Conservation (phyloP, 2,797 vertebrate genomes). For the Fratercula arctica region DNA sequence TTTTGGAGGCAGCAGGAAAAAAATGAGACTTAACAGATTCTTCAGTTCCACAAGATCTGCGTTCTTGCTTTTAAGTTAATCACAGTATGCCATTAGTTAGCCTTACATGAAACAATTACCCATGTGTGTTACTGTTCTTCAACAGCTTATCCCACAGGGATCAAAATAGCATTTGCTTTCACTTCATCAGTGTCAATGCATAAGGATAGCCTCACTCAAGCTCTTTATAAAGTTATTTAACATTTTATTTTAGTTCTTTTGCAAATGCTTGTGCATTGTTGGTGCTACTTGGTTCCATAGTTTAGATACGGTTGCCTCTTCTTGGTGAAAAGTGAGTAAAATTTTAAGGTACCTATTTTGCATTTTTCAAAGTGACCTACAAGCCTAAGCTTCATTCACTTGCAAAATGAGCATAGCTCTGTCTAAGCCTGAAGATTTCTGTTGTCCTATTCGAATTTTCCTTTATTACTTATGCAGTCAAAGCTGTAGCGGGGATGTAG, state of each 20-base stretch:
- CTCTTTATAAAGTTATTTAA: not conserved
- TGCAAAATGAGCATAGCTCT: not conserved
- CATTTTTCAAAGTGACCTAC: not conserved
- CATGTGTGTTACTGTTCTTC: not conserved
- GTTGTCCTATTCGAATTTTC: not conserved
- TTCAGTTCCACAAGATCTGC: not conserved
- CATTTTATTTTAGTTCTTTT: not conserved
- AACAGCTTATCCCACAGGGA: not conserved
- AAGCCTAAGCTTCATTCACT: not conserved
- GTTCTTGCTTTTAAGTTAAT: conserved; percentile 19
- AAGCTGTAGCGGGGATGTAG: not conserved
- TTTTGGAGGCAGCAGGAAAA: not conserved
- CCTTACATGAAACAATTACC: not conserved
- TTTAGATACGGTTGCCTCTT: not conserved
- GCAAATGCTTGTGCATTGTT: not conserved
- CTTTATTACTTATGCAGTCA: not conserved
- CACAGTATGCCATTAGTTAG: not conserved
- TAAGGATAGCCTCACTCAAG: not conserved
- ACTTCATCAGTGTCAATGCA: not conserved
- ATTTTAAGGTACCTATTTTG: not conserved
- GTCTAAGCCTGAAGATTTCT: not conserved
- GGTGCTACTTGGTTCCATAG: not conserved
- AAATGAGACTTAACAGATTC: not conserved
- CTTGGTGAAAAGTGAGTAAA: not conserved
- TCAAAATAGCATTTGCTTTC: not conserved